These are phyloP conservation scores for Rhabdomys dilectus DNA, from an alignment of 2,113 vertebrate species.

Conservation along the genomic window DNA sequence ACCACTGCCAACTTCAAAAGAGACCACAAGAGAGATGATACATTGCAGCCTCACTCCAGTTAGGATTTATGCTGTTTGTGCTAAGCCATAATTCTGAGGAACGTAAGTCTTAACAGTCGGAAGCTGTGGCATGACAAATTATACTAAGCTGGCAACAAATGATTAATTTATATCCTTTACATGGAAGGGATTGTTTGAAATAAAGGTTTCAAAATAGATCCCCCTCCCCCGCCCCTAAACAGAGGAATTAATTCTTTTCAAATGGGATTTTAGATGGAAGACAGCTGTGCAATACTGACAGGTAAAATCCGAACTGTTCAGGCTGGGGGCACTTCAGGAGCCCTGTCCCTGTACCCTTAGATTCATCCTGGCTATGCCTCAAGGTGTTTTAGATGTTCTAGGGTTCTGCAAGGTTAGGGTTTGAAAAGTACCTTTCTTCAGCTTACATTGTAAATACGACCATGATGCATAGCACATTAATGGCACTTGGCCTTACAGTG, in stretches of 20 bases:
- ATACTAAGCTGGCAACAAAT: background rate
- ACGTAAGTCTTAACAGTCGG: constrained; percentile 4
- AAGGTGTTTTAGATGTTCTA: background rate
- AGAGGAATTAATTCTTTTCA: constrained; percentile 18
- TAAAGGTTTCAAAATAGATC: background rate
- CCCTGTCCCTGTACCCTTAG: too few species aligned
- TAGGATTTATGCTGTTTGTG: constrained; percentile 19
- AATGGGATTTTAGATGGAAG: constrained; percentile 28
- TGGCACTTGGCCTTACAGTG: background rate
- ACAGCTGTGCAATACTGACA: background rate
- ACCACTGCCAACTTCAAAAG: constrained; percentile 44
- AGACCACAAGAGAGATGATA: background rate
- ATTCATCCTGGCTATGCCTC: background rate
- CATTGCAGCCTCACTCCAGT: background rate
- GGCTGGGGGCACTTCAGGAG: background rate
- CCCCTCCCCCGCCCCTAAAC: too few species aligned
- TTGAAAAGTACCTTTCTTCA: background rate
- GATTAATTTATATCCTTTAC: background rate
- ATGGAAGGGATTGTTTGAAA: background rate
- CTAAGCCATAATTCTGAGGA: background rate
- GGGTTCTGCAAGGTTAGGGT: background rate
- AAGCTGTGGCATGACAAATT: constrained; percentile 38
- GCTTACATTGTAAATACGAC: background rate
- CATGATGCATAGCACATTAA: background rate
- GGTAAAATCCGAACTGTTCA: background rate